Percentiles rank a stretch among this genome's conserved stretches.
phyloP scores from a whole-genome alignment of 2,797 vertebrate species.

The Argentina silus region DNA sequence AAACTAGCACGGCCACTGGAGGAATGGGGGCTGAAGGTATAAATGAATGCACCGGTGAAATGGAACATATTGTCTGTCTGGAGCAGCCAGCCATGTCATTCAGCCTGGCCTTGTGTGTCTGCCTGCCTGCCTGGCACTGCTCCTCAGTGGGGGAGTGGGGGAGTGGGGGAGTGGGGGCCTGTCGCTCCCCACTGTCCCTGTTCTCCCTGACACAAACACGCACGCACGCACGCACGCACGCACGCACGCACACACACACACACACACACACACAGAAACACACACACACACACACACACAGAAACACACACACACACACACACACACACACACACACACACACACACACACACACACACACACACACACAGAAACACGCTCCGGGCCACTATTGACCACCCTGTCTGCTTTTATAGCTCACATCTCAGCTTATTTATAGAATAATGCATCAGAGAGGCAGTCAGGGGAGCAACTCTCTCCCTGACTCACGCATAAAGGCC shows the following conservation, averaged over 20 bases:
- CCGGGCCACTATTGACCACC: slow-evolving; percentile 67
- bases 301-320: neutral
- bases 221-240: neutral
- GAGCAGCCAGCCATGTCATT: slow-evolving; percentile 23
- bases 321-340: slow-evolving; percentile 8
- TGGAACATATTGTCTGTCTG: slow-evolving; percentile 53
- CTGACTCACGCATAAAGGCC: neutral
- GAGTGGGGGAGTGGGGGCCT: slow-evolving; percentile 45
- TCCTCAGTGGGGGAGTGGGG: slow-evolving; percentile 49
- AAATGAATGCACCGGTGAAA: slow-evolving; percentile 27
- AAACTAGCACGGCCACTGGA: neutral
- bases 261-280: neutral
- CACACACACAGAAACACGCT: slow-evolving; percentile 10
- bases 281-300: neutral
- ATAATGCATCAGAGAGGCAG: slow-evolving; percentile 66
- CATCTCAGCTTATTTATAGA: slow-evolving; percentile 76
- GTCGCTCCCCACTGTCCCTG: slow-evolving; percentile 27
- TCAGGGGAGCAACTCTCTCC: slow-evolving; percentile 42
- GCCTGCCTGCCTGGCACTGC: slow-evolving; percentile 40
- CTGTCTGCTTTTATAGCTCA: slow-evolving; percentile 68
- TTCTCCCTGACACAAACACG: neutral
- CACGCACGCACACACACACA: slow-evolving; percentile 7
- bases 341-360: neutral
- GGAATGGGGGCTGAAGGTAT: slow-evolving; percentile 26
- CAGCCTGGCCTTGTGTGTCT: slow-evolving; percentile 35